Conservation (phyloP, 2,113 vertebrate genomes). For the Chaetops frenatus region DNA sequence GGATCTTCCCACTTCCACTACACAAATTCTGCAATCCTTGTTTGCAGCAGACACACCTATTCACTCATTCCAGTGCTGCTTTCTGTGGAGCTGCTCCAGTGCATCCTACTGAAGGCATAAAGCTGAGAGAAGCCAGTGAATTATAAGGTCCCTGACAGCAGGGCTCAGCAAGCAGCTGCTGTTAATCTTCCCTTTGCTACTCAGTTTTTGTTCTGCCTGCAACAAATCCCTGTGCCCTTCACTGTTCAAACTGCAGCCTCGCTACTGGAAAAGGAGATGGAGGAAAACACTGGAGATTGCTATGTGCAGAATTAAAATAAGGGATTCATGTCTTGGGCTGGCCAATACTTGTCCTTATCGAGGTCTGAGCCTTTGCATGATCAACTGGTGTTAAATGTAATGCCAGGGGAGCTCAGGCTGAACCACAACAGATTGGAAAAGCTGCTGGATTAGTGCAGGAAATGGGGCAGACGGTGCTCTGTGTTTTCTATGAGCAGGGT, state of each 20-base stretch:
- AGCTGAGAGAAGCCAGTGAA: not conserved
- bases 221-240: not conserved
- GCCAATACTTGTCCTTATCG: not conserved
- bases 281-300: not conserved
- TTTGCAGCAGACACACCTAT: not conserved
- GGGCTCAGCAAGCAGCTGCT: not conserved
- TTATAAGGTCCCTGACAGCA: not conserved
- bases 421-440: not conserved
- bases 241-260: not conserved
- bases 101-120: not conserved
- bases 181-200: conserved; percentile 15
- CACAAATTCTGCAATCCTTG: not conserved
- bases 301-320: not conserved
- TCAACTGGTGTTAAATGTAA: not conserved
- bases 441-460: not conserved
- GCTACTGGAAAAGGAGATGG: not conserved
- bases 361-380: not conserved
- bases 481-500: not conserved
- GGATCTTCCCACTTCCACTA: not conserved
- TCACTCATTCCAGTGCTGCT: not conserved
- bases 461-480: not conserved
- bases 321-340: not conserved
- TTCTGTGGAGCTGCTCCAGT: not conserved
- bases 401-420: not conserved
- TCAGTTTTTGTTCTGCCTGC: not conserved